Base-by-base conservation (phyloP, 2,113 vertebrate genomes). In the Marmota flaviventris region DNA sequence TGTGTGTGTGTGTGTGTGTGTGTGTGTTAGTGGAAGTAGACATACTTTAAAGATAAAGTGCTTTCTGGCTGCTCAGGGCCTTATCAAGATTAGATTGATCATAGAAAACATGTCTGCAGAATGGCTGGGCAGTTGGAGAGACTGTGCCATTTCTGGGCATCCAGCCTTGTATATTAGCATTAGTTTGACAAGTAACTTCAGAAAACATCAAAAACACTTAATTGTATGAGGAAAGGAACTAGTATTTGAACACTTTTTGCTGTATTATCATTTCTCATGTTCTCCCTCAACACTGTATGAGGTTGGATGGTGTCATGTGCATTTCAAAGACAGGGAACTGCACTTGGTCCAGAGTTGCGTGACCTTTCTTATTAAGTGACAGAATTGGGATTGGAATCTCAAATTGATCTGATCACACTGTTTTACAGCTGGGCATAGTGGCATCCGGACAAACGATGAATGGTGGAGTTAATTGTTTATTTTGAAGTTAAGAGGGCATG, bases 341-440 rank as follows among this genome's bases (percentile, higher is more conserved):
- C n/a, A 32, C 10, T 85, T 91, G 82, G n/a, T 58, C n/a, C 17
- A 96, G 24, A 14, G 14, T 39, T 69, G 5, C 18, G 18, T 9
- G 42, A 75, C 69, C 75, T 1, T 58, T 79, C 61, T n/a, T 78
- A 58, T 18, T 72, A 63, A 89, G 63, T 53, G 63, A 89, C 73
- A 61, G 20, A 78, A 69, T 70, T 91, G 53, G 42, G 16, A 75
- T 95, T 85, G 72, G 92, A 95, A 93, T 67, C n/a, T 37, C 73
- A 72, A 53, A 78, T 39, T 88, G 34, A 27, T 85, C 39, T 91
- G 72, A 65, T 76, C 29, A 39, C 42, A 79, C 20, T 16, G 2
- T 76, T 84, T 84, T 79, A 61, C 42, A 73, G 53, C 56, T 91
- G 63, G 27, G n/a, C 56, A 61, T 85, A 69, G 73, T 91, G 18